phyloP scores from a whole-genome alignment of 2,888 invertebrate species.

The Andrena bucephala region DNA sequence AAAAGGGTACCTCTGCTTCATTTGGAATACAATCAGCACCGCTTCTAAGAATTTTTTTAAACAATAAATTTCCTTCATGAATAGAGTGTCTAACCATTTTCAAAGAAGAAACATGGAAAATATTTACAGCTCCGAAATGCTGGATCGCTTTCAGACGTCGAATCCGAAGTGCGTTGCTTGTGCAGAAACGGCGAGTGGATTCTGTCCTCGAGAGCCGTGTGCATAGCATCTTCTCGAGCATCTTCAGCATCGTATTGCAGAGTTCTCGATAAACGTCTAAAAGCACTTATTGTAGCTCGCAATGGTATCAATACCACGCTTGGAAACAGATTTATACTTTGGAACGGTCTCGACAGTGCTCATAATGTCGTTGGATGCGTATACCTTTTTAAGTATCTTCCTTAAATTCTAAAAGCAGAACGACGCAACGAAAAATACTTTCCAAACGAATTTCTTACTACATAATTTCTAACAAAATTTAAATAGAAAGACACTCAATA shows the following conservation, averaged over 20 bases:
- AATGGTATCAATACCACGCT: not conserved
- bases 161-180: not conserved
- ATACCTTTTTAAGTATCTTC: not conserved
- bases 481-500: too few relatives aligned
- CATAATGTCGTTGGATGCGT: too few relatives aligned
- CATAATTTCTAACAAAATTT: too few relatives aligned
- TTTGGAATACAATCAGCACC: too few relatives aligned
- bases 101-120: not conserved
- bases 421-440: not conserved
- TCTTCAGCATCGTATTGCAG: slow-evolving; percentile 3
- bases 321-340: slow-evolving; percentile 5
- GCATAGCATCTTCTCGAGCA: not conserved
- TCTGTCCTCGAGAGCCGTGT: not conserved
- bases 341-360: not conserved
- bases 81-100: not conserved
- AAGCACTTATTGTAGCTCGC: slow-evolving; percentile 4
- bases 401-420: not conserved
- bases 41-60: too few relatives aligned
- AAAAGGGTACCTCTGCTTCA: too few relatives aligned
- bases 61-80: too few relatives aligned
- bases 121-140: not conserved
- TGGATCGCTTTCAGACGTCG: not conserved
- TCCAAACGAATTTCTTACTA: not conserved
- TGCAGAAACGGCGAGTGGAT: not conserved
- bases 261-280: slow-evolving; percentile 7